Evolutionary conservation across 1,140 invertebrate species (phyloP), one percentile per base, ranked within the genome.

Genomic region (Drosophila triauraria): DNA sequence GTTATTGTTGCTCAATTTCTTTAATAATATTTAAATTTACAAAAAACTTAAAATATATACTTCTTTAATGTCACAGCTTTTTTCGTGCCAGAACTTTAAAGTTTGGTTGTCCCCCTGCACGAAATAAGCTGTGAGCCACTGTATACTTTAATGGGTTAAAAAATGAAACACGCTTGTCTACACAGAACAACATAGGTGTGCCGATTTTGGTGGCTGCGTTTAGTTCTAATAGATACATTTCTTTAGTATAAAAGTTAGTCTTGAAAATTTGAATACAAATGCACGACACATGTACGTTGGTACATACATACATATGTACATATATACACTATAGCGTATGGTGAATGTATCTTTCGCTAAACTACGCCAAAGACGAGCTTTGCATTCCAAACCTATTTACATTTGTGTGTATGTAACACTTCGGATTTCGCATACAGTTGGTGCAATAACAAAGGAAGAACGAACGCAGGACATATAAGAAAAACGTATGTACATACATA

Each of bases 361-460:
- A 25, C 23, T 56, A 35, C 20, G 35, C 20, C 30, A 6, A 20
- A 9, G 8, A 53, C 30, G 10, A 32, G n/a, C 6, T 54, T 40
- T 60, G 30, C 13, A 15, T 43, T 43, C 5, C 9, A 23, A 3
- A 30, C 8, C 13, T 12, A 42, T 42, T 13, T 12, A 10, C 6
- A 58, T 8, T 20, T 23, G 13, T 42, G 20, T 20, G 20, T 40
- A 27, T 57, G 9, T 7, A 23, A 23, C 43, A 43, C 8, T 15
- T 42, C 17, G 17, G 12, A 30, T 12, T 17, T 1, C 13, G n/a
- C 50, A 32, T 7, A 10, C 20, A 35, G 10, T 32, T 51, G 9
- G 25, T 40, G 15, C 9, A 54, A 10, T 54, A 40, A 54, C 51
- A 54, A 54, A 54, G 51, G 8, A 54, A 61, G 27, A 61, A 4